phyloP scores from a whole-genome alignment of 2,113 vertebrate genomes.

The Bufo gargarizans region DNA sequence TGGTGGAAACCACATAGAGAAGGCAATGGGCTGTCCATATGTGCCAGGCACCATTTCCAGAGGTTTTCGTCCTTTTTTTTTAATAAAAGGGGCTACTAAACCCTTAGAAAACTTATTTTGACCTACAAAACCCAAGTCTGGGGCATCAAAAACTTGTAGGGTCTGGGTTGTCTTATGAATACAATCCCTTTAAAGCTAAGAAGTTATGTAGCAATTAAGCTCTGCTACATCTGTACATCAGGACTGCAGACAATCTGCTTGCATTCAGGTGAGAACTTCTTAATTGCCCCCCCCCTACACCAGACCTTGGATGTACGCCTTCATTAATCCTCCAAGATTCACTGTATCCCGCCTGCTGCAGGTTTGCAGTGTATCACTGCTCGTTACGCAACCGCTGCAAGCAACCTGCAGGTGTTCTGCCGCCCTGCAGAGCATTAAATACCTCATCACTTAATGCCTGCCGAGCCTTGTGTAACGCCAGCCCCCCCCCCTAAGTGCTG shows the following conservation, averaged over 20 bases:
- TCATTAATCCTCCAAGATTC: background rate
- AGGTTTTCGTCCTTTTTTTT: too few relatives aligned
- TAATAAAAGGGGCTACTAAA: too few relatives aligned
- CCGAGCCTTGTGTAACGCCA: constrained; percentile 45
- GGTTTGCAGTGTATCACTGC: constrained; percentile 43
- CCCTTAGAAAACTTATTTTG: too few relatives aligned
- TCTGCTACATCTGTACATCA: background rate
- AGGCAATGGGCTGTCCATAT: too few relatives aligned
- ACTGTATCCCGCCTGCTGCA: constrained; percentile 5
- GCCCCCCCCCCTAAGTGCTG: constrained; percentile 27
- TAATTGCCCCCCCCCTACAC: background rate
- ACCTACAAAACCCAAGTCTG: too few relatives aligned
- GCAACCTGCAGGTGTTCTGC: constrained; percentile 25
- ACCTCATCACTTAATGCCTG: constrained; percentile 44
- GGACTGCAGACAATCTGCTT: background rate
- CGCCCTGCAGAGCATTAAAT: constrained; percentile 35
- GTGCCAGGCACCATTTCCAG: too few relatives aligned
- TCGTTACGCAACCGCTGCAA: constrained; percentile 7
- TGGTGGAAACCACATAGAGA: too few relatives aligned
- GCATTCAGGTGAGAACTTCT: background rate
- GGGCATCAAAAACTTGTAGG: too few relatives aligned
- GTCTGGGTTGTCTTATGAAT: too few relatives aligned
- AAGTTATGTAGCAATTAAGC: background rate
- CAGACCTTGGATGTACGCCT: background rate
- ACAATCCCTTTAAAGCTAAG: too few relatives aligned